Base-by-base conservation (phyloP, 2,113 vertebrate species). In the Ceyx melanurus region DNA sequence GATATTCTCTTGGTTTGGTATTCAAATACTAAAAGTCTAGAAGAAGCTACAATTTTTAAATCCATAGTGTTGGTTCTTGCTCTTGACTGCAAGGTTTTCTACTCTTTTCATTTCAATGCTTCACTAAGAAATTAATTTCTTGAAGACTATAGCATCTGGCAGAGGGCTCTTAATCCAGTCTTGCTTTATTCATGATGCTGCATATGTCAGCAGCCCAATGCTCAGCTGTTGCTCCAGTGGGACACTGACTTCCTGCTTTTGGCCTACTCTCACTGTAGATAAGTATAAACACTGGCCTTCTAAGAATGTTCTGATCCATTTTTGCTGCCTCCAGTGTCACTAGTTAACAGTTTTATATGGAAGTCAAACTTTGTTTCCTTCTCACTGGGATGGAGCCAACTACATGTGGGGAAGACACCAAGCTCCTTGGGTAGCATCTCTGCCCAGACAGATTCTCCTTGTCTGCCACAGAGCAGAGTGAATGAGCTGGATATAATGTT, bases 141-240 rank as follows among this genome's bases (percentile, higher is more conserved):
- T 79, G 23, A 33, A 61, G 35, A 8, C 20, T 51, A 35, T 2
- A 46, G 14, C 5, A 48, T 26, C 22, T 48, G 40, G 19, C 1
- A 6, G 45, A 65, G 3, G 6, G 1, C 4, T 22, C 4, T 31
- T 67, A 67, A 31, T 64, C 18, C 20, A 58, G 12, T 3, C 23
- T 62, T 71, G 4, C 14, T 62, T 61, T 35, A 5, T 6, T 75
- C 6, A 3, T 40, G 28, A 6, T 82, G 2, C 40, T 75, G 22
- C 29, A 65, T 0, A 0, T 13, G 35, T 14, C 46, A 78, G 5
- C 25, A 46, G 17, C 19, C 22, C 22, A 56, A 13, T 4, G 2
- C 6, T 62, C 31, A 54, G 6, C 8, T 62, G 6, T 13, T 86
- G 4, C 11, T 76, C 28, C 28, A 28, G 22, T 33, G 31, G 21